These are phyloP conservation scores for Linurgus olivaceus DNA, from an alignment of 2,797 vertebrate species.

Conservation along the genomic window DNA sequence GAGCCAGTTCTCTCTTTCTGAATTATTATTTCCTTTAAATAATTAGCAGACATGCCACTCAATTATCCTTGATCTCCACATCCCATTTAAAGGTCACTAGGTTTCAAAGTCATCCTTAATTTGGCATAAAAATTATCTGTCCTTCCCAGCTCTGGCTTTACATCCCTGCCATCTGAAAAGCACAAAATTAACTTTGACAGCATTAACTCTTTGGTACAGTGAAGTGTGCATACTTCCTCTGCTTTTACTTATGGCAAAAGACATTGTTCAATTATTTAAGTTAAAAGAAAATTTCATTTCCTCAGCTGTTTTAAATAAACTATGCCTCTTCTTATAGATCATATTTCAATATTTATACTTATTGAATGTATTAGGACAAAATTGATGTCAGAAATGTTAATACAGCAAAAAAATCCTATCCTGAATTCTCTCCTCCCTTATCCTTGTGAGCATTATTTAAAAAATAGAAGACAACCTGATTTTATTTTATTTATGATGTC, in stretches of 20 bases:
- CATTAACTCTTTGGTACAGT: slow-evolving; percentile 1
- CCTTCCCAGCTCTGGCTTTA: not conserved
- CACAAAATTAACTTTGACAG: slow-evolving; percentile 17
- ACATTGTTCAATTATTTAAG: not conserved
- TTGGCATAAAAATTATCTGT: slow-evolving; percentile 51
- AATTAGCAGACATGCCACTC: slow-evolving; percentile 68
- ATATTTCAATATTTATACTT: not conserved
- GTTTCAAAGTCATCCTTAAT: slow-evolving; percentile 63
- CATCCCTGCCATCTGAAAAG: not conserved
- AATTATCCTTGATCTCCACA: slow-evolving; percentile 64
- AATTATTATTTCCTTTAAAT: slow-evolving; percentile 62
- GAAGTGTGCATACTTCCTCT: not conserved
- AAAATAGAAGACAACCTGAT: not conserved
- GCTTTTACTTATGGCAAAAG: not conserved
- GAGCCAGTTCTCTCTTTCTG: slow-evolving; percentile 2
- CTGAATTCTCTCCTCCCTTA: not conserved
- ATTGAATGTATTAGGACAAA: not conserved
- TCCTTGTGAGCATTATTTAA: not conserved
- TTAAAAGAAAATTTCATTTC: not conserved
- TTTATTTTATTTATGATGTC: not conserved
- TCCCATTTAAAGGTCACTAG: slow-evolving; percentile 69
- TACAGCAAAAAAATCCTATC: not conserved
- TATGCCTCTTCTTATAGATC: not conserved
- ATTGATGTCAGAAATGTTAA: not conserved
- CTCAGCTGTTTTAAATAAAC: not conserved